Conservation (phyloP, 2,888 invertebrate species). For the Cephus rjabovi region DNA sequence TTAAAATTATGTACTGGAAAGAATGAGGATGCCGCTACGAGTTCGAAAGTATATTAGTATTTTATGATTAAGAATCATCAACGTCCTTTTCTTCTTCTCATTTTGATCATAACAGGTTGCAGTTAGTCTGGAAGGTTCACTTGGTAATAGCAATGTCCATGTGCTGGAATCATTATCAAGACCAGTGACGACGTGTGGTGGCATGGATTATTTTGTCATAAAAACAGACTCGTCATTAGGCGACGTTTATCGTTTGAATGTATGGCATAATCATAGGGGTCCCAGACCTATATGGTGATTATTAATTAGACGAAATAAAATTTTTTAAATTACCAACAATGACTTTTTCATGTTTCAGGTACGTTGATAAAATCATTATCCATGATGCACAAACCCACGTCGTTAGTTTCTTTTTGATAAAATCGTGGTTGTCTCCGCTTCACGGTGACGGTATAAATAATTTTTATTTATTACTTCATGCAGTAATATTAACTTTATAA, state of each 20-base stretch:
- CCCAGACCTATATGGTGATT: constrained; percentile 12
- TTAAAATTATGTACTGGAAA: constrained; percentile 9
- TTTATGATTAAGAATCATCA: not conserved
- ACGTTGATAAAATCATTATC: constrained; percentile 10
- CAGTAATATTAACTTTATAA: no score
- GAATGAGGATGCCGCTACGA: constrained; percentile 12
- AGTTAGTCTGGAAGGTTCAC: constrained; percentile 14
- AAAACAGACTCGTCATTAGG: constrained; percentile 13
- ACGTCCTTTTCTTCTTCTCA: not conserved
- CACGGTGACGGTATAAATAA: constrained; percentile 8
- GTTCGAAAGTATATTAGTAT: constrained; percentile 6
- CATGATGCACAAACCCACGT: constrained; percentile 16
- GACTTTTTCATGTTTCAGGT: constrained; percentile 4
- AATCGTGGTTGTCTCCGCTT: constrained; percentile 16
- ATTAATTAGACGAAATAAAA: not conserved
- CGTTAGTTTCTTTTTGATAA: constrained; percentile 14
- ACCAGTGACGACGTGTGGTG: constrained; percentile 12
- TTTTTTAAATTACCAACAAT: not conserved
- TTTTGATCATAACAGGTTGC: constrained; percentile 6
- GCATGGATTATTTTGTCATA: constrained; percentile 13
- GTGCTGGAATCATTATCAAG: constrained; percentile 12
- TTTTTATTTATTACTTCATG: no score
- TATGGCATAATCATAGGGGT: constrained; percentile 15
- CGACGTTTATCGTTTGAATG: constrained; percentile 15
- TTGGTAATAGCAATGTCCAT: constrained; percentile 13